phyloP scores from a whole-genome alignment of 2,113 vertebrate species.

The Brachyistius frenatus region DNA sequence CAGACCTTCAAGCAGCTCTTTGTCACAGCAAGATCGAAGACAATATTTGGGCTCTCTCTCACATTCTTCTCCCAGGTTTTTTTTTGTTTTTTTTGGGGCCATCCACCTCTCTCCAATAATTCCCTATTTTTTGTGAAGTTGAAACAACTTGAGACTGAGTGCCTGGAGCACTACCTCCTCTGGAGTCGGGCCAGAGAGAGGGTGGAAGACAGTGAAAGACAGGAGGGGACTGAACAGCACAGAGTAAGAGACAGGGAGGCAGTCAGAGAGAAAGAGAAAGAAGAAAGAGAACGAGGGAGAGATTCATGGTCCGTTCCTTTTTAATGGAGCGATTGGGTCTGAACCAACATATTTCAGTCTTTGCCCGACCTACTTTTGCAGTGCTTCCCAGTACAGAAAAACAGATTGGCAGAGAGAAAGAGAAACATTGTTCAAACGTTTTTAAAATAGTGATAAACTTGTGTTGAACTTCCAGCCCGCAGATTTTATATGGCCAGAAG shows the following conservation, averaged over 20 bases:
- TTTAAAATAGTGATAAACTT: conserved; percentile 2
- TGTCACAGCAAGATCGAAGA: conserved; percentile 68
- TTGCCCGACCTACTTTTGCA: conserved; percentile 18
- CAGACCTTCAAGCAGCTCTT: conserved; percentile 52
- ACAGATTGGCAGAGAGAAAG: not conserved
- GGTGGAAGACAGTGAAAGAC: conserved; percentile 17
- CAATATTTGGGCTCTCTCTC: conserved; percentile 47
- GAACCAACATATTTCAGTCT: conserved; percentile 32
- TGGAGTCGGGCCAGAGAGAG: conserved; percentile 64
- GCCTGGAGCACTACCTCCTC: conserved; percentile 70
- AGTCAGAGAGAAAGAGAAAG: not conserved
- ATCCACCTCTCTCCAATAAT: conserved; percentile 47
- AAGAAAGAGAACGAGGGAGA: not conserved
- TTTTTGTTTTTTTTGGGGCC: conserved; percentile 13
- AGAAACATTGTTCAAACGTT: not conserved
- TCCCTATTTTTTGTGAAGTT: conserved; percentile 41
- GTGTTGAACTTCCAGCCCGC: not conserved
- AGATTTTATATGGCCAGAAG: not conserved
- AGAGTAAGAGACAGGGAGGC: conserved; percentile 32
- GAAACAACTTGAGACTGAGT: conserved; percentile 61
- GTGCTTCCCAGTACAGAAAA: conserved; percentile 24
- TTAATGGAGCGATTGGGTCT: conserved; percentile 8
- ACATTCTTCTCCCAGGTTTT: conserved; percentile 30
- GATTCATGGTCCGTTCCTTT: conserved; percentile 36
- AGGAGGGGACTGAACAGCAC: conserved; percentile 35